A percentile compares a stretch with the other conserved stretches of the same genome.
phyloP scores from a whole-genome alignment of 2,797 vertebrate genomes.

The Chloroceryle amazona region DNA sequence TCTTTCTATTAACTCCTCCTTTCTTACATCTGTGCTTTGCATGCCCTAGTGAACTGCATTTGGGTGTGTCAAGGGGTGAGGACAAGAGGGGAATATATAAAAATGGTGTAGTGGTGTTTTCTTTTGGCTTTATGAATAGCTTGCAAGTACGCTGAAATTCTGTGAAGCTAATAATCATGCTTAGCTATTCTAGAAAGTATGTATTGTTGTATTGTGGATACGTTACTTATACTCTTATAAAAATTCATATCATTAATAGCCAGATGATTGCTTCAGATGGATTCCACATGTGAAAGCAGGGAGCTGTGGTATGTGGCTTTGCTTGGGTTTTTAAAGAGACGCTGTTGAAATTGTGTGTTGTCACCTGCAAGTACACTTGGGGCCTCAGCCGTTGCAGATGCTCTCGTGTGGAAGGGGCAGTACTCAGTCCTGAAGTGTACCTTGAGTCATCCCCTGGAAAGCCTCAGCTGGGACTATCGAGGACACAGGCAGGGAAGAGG shows the following conservation, averaged over 20 bases:
- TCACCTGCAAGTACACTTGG: not conserved
- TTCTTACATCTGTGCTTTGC: not conserved
- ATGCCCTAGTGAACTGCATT: constrained; percentile 4
- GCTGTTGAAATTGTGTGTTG: not conserved
- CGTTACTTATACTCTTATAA: constrained; percentile 50
- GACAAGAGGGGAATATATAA: not conserved
- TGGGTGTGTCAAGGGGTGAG: constrained; percentile 8
- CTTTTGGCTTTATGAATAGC: constrained; percentile 1
- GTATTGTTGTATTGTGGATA: constrained; percentile 16
- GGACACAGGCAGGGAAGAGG: not conserved
- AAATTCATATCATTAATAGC: constrained; percentile 13
- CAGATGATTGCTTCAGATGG: not conserved
- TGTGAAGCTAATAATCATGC: constrained; percentile 36
- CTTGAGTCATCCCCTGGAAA: not conserved
- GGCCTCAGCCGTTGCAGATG: not conserved
- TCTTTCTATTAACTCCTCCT: not conserved
- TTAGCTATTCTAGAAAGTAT: constrained; percentile 17
- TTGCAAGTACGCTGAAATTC: not conserved
- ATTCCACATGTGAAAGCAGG: not conserved
- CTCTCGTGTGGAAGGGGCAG: not conserved
- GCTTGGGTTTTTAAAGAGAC: not conserved
- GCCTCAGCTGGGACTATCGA: not conserved
- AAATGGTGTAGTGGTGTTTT: not conserved
- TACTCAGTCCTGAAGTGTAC: constrained; percentile 57
- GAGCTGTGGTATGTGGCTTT: not conserved